Evolutionary conservation across 2,888 invertebrate species (phyloP).

Genomic region (Microplitis deprimator): DNA sequence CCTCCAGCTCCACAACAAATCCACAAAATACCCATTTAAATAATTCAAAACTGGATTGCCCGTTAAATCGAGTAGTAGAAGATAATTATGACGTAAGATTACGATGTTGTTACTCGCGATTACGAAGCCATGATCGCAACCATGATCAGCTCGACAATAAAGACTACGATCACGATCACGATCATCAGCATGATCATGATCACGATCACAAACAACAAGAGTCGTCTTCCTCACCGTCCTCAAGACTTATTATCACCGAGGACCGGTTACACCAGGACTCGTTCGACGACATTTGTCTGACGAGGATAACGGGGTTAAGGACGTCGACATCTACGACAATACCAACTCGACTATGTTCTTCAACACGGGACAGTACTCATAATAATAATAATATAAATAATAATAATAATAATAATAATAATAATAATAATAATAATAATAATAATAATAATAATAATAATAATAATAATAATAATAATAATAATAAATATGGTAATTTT

Average conservation of each 20-base stretch:
- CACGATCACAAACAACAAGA: neutral
- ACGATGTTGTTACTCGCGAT: neutral
- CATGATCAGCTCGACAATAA: neutral
- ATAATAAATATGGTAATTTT: neutral
- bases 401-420: neutral
- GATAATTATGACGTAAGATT: constrained; percentile 32
- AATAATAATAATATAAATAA: constrained; percentile 6
- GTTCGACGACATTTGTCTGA: constrained; percentile 16
- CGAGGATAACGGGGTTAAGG: constrained; percentile 30
- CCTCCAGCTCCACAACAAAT: constrained; percentile 56
- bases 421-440: constrained; percentile 2
- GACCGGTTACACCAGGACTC: neutral
- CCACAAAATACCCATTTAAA: too few relatives aligned
- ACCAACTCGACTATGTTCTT: constrained; percentile 4
- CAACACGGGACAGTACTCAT: neutral
- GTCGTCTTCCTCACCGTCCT: constrained; percentile 20
- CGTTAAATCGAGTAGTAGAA: constrained; percentile 15
- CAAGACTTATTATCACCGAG: neutral
- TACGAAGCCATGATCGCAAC: neutral
- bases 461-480: neutral
- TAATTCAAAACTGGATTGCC: constrained; percentile 24
- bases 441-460: constrained; percentile 7
- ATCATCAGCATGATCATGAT: neutral
- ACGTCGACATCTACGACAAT: constrained; percentile 18
- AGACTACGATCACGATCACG: neutral